phyloP scores from a whole-genome alignment of 2,113 vertebrate genomes.

The Pluvialis apricaria region DNA sequence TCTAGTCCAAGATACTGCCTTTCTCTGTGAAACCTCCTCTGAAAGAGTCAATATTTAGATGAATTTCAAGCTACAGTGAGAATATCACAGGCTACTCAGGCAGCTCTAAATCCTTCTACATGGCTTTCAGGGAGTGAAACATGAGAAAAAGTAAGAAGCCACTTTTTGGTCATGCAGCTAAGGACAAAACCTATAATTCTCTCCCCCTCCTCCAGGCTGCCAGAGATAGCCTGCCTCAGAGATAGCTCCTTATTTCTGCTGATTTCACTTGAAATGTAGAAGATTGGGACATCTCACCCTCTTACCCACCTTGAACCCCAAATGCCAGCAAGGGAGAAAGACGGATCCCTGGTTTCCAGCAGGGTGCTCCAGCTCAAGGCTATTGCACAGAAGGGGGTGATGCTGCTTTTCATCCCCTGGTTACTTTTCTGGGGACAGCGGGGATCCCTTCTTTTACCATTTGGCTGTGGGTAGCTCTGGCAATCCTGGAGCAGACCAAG shows the following conservation, averaged over 20 bases:
- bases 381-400: background rate
- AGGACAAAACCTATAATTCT: background rate
- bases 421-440: background rate
- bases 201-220: background rate
- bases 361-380: background rate
- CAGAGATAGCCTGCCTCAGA: background rate
- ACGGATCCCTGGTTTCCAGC: background rate
- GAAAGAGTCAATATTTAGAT: background rate
- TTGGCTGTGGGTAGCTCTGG: background rate
- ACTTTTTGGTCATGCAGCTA: background rate
- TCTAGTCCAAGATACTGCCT: background rate
- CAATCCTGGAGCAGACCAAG: background rate
- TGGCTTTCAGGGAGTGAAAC: background rate
- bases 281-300: background rate
- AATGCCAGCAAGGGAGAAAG: background rate
- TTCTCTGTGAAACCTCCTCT: background rate
- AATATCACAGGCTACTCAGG: background rate
- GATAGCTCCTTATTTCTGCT: background rate
- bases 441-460: background rate
- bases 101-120: background rate
- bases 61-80: background rate
- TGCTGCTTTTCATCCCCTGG: background rate
- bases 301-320: background rate
- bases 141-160: background rate
- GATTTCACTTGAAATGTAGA: background rate